Conservation (phyloP, 2,797 vertebrate genomes). For the Lycodopsis pacificus region DNA sequence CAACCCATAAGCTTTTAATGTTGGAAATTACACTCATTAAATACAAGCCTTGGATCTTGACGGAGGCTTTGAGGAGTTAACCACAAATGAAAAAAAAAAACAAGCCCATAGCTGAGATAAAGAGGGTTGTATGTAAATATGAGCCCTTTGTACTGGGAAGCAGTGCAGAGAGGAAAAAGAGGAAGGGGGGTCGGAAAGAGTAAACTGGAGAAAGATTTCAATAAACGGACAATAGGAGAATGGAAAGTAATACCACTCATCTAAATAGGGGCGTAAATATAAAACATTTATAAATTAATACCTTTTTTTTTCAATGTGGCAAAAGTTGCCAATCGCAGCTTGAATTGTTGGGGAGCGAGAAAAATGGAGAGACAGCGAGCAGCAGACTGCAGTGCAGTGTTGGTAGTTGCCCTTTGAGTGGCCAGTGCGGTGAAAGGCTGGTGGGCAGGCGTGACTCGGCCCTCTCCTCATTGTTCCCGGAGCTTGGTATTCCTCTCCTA, state of each 20-base stretch:
- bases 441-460: conserved; percentile 81
- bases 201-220: conserved; percentile 9
- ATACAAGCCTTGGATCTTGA: conserved; percentile 85
- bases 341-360: not conserved
- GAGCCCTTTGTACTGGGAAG: conserved; percentile 65
- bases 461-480: conserved; percentile 81
- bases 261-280: not conserved
- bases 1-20: conserved; percentile 80
- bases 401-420: conserved; percentile 73
- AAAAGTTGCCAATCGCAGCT: not conserved
- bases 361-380: not conserved
- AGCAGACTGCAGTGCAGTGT: conserved; percentile 33
- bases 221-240: conserved; percentile 5
- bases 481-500: conserved; percentile 89
- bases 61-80: conserved; percentile 84
- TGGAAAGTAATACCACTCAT: not conserved
- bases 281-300: not conserved
- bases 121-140: conserved; percentile 79
- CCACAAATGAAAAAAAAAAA: conserved; percentile 68
- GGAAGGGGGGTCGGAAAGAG: conserved; percentile 1
- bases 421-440: conserved; percentile 78
- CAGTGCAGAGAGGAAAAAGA: conserved; percentile 39
- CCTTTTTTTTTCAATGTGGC: not conserved
- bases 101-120: conserved; percentile 71
- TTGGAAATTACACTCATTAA: conserved; percentile 84